phyloP scores from a whole-genome alignment of 2,888 invertebrate genomes.

The Trachelus iudaicus region DNA sequence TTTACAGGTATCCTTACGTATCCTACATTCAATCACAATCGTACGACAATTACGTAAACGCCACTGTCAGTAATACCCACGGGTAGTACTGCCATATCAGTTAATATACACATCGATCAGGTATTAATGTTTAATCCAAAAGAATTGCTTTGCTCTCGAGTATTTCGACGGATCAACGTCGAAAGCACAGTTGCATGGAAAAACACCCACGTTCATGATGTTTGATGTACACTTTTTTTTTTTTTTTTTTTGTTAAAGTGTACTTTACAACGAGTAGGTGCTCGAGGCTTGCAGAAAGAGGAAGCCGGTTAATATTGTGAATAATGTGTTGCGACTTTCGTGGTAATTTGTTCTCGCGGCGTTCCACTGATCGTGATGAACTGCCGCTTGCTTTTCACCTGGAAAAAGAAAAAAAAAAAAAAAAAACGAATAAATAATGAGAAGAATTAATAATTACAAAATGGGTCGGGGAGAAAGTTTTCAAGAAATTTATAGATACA shows the following conservation, averaged over 20 bases:
- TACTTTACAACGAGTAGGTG: slow-evolving; percentile 32
- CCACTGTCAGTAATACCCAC: neutral
- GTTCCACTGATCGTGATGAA: slow-evolving; percentile 74
- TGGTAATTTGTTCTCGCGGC: slow-evolving; percentile 62
- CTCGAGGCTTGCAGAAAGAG: slow-evolving; percentile 19
- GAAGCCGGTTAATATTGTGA: slow-evolving; percentile 29
- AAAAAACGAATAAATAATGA: neutral
- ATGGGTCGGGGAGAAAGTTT: neutral
- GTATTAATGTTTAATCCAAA: neutral
- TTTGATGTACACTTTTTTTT: slow-evolving; percentile 24
- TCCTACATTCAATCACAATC: neutral
- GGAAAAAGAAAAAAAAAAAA: too few relatives aligned
- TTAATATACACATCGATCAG: neutral
- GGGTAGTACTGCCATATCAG: neutral
- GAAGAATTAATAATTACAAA: slow-evolving; percentile 18
- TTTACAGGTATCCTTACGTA: neutral
- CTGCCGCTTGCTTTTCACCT: slow-evolving; percentile 75
- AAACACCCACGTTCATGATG: slow-evolving; percentile 27
- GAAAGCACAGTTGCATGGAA: neutral
- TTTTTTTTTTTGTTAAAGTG: slow-evolving; percentile 10
- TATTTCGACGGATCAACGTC: neutral
- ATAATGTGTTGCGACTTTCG: slow-evolving; percentile 25
- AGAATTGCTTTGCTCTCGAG: neutral
- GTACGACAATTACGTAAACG: neutral
- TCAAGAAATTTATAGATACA: neutral